Conservation (phyloP, 2,113 vertebrate genomes). For the Notiomystis cincta region DNA sequence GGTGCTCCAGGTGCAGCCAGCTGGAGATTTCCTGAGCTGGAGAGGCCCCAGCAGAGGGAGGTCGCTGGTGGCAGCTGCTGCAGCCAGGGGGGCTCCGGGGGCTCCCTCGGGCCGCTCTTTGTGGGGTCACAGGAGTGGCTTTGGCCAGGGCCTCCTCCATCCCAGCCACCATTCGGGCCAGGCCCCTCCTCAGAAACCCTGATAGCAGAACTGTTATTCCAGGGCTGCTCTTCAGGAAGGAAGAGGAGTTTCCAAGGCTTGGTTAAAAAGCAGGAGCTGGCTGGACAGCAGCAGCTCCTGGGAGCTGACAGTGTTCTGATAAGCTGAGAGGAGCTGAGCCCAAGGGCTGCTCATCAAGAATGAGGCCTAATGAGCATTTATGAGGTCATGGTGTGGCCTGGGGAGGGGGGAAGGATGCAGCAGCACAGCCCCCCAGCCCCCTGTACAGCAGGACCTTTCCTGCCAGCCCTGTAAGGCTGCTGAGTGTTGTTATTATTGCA, state of each 20-base stretch:
- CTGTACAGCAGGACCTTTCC: not conserved
- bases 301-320: not conserved
- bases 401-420: not conserved
- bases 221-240: not conserved
- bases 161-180: not conserved
- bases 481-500: not conserved
- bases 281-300: not conserved
- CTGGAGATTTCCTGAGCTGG: not conserved
- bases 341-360: not conserved
- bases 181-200: not conserved
- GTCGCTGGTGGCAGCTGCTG: not conserved
- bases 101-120: not conserved
- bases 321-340: not conserved
- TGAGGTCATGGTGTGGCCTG: not conserved
- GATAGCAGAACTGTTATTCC: not conserved
- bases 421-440: not conserved
- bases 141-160: not conserved
- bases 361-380: not conserved
- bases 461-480: accelerated
- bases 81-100: not conserved
- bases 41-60: not conserved
- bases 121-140: not conserved
- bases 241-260: not conserved
- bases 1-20: not conserved
- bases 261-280: not conserved